Conservation (phyloP, 2,888 invertebrate genomes). For the Phasia obesa region DNA sequence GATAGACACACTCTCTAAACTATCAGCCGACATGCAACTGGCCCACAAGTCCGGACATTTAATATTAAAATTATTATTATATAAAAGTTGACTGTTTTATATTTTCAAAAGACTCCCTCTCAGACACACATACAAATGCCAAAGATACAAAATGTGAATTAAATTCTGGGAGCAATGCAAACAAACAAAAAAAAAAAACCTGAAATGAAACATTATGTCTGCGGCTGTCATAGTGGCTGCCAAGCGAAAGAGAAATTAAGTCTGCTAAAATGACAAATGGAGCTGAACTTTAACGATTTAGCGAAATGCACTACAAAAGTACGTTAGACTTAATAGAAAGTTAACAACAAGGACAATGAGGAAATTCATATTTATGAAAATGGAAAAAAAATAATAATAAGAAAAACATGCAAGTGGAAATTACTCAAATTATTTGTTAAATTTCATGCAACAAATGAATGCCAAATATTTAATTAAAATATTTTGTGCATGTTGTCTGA, state of each 20-base stretch:
- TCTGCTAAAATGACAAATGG: conserved; percentile 71
- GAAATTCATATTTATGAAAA: conserved; percentile 4
- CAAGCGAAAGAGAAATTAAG: conserved; percentile 73
- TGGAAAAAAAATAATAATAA: not conserved
- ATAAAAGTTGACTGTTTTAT: conserved; percentile 62
- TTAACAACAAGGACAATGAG: conserved; percentile 20
- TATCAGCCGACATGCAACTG: conserved; percentile 33
- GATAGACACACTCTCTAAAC: not conserved
- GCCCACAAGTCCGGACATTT: conserved; percentile 50
- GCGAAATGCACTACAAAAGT: conserved; percentile 8
- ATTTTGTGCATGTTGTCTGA: conserved; percentile 23
- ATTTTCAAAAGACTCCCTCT: not conserved
- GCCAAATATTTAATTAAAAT: conserved; percentile 52
- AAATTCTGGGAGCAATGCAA: not conserved
- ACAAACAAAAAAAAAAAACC: too few species aligned
- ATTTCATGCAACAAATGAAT: not conserved
- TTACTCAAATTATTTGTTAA: conserved; percentile 7
- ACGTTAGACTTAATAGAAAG: conserved; percentile 28
- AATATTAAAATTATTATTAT: conserved; percentile 65
- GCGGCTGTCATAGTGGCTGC: conserved; percentile 66
- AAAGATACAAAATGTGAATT: conserved; percentile 14
- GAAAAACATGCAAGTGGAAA: conserved; percentile 17
- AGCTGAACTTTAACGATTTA: conserved; percentile 61
- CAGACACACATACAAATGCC: not conserved
- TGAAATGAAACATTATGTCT: conserved; percentile 67